A percentile compares a stretch with the other conserved stretches of the same genome.
Conservation (phyloP, 2,888 invertebrate species). For the Drosophila falleni region DNA sequence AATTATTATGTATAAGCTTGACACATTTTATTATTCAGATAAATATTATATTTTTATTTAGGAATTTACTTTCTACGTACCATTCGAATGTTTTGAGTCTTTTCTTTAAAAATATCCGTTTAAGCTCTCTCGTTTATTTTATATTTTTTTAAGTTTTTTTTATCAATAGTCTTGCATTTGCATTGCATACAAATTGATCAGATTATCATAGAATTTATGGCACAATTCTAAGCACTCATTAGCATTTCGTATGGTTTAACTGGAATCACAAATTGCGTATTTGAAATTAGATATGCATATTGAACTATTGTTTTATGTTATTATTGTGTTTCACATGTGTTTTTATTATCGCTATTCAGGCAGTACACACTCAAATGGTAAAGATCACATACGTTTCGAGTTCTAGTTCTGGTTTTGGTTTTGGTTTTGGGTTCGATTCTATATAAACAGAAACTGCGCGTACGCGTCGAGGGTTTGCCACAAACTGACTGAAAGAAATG, state of each 20-base stretch:
- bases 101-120: conserved; percentile 18
- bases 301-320: neutral
- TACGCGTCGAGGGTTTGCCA: conserved; percentile 66
- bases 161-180: conserved; percentile 6
- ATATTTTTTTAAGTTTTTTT: neutral
- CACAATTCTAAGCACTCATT: conserved; percentile 28
- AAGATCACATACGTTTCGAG: conserved; percentile 19
- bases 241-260: conserved; percentile 30
- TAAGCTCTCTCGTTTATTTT: neutral
- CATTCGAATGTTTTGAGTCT: conserved; percentile 28
- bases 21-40: too few relatives aligned
- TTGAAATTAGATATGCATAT: conserved; percentile 37
- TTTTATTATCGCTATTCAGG: conserved; percentile 28
- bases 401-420: conserved; percentile 7
- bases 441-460: conserved; percentile 39
- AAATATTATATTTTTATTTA: too few relatives aligned
- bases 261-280: conserved; percentile 44
- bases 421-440: conserved; percentile 3
- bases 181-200: conserved; percentile 18
- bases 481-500: conserved; percentile 69
- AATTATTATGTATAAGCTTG: too few relatives aligned
- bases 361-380: neutral
- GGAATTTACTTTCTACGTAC: conserved; percentile 34
- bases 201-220: conserved; percentile 3
- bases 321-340: conserved; percentile 42